Base-by-base conservation (phyloP, 2,888 invertebrate species). In the Phengaris alcon region DNA sequence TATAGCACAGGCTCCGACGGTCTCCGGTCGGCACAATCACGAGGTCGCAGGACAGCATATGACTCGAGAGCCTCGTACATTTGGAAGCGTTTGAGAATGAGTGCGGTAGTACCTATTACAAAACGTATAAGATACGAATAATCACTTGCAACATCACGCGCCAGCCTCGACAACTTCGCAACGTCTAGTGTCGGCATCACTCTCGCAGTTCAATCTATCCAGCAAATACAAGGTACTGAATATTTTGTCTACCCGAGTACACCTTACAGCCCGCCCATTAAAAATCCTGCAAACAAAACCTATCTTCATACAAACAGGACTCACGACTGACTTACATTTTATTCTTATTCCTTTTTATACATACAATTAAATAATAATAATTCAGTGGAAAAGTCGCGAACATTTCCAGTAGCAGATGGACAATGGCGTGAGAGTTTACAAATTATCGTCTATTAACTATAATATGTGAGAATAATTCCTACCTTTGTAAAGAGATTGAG, bases 101-200 rank as follows among this genome's bases (percentile, higher is more conserved):
- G 4, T 35, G 35, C 35, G 35, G 3, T 2, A 2, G 22, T 22
- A 35, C n/a, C n/a, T n/a, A 22, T 22, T 1, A 35, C 35, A 35
- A 35, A 35, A 35, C 4, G 48, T 8, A 6, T 48, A 48, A 48
- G 8, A 8, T 48, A 57, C n/a, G n/a, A 13, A 57, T 15, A 68
- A 35, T 48, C 81, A 90, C 90, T 90, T 75, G 89, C 90, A 79
- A 88, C 80, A 76, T 80, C 82, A 51, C 84, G 81, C 73, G 88
- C 75, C 79, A 83, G 88, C 35, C 84, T 81, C 77, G 88, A 79
- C 79, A 89, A 86, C 80, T 86, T 87, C 79, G 88, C 90, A 76
- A 86, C 83, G 15, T 84, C 84, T 75, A 86, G 84, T 46, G 89
- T 87, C 78, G 90, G 90, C 90, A 90, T 90, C 48, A 2, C 44